phyloP scores from a whole-genome alignment of 1,140 invertebrate species.

The Scaptomyza montana region DNA sequence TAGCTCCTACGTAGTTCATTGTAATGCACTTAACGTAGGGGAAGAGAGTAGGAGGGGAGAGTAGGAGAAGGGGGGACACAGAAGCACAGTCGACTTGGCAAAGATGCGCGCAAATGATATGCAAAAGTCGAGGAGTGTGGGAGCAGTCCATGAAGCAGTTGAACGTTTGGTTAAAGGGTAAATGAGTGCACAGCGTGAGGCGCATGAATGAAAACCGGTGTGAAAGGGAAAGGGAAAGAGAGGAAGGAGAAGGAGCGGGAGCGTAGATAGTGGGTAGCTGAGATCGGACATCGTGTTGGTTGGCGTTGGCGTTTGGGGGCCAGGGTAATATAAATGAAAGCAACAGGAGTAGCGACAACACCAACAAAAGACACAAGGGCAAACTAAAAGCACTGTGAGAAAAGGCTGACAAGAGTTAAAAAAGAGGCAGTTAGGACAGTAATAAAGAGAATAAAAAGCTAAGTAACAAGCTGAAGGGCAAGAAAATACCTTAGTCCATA shows the following conservation, averaged over 20 bases:
- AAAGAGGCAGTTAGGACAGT: too few species aligned
- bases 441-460: too few species aligned
- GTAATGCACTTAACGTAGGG: conserved; percentile 72
- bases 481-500: too few species aligned
- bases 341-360: conserved; percentile 54
- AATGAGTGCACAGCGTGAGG: conserved; percentile 76
- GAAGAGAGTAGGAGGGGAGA: background rate
- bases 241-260: background rate
- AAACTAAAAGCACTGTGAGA: conserved; percentile 45
- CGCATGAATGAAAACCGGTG: conserved; percentile 65
- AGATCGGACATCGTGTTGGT: background rate
- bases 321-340: conserved; percentile 72
- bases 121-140: conserved; percentile 49
- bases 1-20: conserved; percentile 69
- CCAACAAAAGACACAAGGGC: conserved; percentile 15
- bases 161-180: conserved; percentile 76
- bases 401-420: conserved; percentile 6
- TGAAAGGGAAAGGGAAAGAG: background rate
- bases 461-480: too few species aligned
- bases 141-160: conserved; percentile 30
- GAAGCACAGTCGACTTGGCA: conserved; percentile 21
- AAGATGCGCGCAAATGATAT: conserved; percentile 80
- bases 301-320: conserved; percentile 15
- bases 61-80: background rate
- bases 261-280: background rate